Percentiles rank a stretch among this genome's conserved stretches.
Evolutionary conservation across 2,888 invertebrate species (phyloP).

Genomic region (Ptycholaimellus sp.): DNA sequence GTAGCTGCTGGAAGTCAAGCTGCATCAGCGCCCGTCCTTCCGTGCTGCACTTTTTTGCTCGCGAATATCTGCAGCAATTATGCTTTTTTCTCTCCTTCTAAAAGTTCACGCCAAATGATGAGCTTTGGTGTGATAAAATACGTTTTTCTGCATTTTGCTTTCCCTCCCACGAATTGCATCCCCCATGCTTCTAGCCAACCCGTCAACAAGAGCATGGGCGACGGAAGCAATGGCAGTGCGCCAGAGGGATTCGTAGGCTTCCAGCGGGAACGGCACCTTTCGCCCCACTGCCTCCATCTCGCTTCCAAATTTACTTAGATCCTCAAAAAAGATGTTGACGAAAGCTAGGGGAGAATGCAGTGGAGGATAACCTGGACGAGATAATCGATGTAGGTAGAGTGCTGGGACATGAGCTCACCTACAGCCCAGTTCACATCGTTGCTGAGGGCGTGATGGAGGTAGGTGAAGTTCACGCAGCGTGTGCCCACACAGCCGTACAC

Average conservation of each 20-base stretch:
- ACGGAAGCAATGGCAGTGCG: constrained; percentile 59
- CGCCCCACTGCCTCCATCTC: not conserved
- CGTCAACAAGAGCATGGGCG: constrained; percentile 69
- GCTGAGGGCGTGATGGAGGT: no score
- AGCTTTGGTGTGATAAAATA: no score
- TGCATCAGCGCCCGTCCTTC: constrained; percentile 93
- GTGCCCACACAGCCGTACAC: constrained; percentile 66
- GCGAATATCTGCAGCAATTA: no score
- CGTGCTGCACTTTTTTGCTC: constrained; percentile 78
- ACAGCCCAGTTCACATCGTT: constrained; percentile 70
- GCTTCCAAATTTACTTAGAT: not conserved
- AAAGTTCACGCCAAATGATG: no score
- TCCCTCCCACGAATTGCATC: no score
- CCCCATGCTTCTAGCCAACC: no score
- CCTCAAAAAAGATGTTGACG: not conserved
- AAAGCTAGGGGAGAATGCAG: no score
- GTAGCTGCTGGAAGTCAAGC: constrained; percentile 76
- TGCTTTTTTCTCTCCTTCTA: no score
- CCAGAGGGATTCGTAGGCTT: constrained; percentile 52
- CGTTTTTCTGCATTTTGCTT: no score
- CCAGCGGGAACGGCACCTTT: constrained; percentile 22
- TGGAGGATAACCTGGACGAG: constrained; percentile 27
- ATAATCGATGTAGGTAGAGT: constrained; percentile 51
- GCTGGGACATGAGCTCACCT: constrained; percentile 64
- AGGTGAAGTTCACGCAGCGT: no score